Conservation (phyloP, 2,797 vertebrate genomes). For the Microctenopoma lineatum region DNA sequence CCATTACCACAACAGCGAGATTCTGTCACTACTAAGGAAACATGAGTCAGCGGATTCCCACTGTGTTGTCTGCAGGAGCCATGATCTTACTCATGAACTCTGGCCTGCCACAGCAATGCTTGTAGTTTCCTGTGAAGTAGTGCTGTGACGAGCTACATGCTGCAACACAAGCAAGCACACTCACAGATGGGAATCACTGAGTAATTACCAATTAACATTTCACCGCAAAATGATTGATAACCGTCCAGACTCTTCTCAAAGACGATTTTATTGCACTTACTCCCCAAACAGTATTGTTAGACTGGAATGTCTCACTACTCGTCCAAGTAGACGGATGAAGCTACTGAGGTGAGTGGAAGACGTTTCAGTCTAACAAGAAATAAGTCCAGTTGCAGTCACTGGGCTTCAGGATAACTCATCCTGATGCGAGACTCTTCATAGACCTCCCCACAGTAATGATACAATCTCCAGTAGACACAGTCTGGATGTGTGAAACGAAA, state of each 20-base stretch:
- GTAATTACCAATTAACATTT: conserved; percentile 22
- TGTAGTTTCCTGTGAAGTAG: conserved; percentile 18
- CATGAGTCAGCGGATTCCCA: conserved; percentile 25
- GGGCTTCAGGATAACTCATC: too few species aligned
- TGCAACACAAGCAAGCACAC: conserved; percentile 53
- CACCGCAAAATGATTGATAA: conserved; percentile 22
- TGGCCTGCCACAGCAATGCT: conserved; percentile 32
- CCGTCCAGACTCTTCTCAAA: conserved; percentile 8
- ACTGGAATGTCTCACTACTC: too few species aligned
- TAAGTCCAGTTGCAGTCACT: too few species aligned
- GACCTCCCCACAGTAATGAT: background rate
- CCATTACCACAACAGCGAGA: conserved; percentile 45
- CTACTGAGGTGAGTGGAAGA: too few species aligned
- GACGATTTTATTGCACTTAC: conserved; percentile 62
- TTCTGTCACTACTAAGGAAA: conserved; percentile 31
- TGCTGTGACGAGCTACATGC: conserved; percentile 44
- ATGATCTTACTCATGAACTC: conserved; percentile 14
- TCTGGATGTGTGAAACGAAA: conserved; percentile 27
- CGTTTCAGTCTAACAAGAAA: too few species aligned
- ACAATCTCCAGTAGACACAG: conserved; percentile 16
- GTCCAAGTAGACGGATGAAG: too few species aligned
- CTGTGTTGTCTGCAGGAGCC: background rate
- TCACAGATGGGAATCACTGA: conserved; percentile 31
- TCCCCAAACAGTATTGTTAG: conserved; percentile 9
- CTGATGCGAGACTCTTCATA: too few species aligned